Percentiles rank a stretch among this genome's conserved stretches.
These are phyloP conservation scores for Hapalemur alaotrensis DNA, from an alignment of 2,797 vertebrate genomes.

Conservation along the genomic window DNA sequence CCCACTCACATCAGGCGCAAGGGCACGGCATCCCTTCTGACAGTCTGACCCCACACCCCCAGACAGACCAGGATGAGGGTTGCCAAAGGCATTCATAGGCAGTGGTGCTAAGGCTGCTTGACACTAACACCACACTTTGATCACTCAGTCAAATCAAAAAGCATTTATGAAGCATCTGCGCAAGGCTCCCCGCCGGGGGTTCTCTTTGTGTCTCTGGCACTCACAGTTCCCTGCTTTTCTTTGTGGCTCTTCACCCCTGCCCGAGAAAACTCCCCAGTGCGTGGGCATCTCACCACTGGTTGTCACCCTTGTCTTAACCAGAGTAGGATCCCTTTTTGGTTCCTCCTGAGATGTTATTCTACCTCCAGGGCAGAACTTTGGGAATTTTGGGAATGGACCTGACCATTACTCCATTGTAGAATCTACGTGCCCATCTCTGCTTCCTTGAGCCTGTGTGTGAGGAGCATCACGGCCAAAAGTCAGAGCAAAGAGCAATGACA, in stretches of 20 bases:
- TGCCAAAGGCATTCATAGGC: not conserved
- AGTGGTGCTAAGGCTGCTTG: not conserved
- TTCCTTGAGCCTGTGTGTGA: not conserved
- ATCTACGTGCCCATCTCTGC: accelerated
- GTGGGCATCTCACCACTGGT: not conserved
- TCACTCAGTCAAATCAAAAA: slow-evolving; percentile 9
- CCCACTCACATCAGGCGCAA: not conserved
- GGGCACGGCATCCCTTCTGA: not conserved
- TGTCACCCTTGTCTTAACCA: not conserved
- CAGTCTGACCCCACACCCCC: not conserved
- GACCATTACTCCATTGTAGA: not conserved
- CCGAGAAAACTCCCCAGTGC: not conserved
- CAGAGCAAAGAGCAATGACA: not conserved
- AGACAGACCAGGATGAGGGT: not conserved
- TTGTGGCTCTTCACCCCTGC: not conserved
- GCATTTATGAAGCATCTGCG: not conserved
- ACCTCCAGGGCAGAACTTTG: not conserved
- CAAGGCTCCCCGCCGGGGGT: not conserved
- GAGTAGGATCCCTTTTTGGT: not conserved
- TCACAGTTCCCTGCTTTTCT: slow-evolving; percentile 5
- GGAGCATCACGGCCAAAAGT: not conserved
- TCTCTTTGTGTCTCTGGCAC: not conserved
- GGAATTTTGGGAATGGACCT: not conserved
- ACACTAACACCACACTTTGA: not conserved
- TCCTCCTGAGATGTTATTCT: not conserved